Percentiles rank a stretch among this genome's conserved stretches.
phyloP scores from a whole-genome alignment of 2,797 vertebrate species.

The Forpus xanthops region DNA sequence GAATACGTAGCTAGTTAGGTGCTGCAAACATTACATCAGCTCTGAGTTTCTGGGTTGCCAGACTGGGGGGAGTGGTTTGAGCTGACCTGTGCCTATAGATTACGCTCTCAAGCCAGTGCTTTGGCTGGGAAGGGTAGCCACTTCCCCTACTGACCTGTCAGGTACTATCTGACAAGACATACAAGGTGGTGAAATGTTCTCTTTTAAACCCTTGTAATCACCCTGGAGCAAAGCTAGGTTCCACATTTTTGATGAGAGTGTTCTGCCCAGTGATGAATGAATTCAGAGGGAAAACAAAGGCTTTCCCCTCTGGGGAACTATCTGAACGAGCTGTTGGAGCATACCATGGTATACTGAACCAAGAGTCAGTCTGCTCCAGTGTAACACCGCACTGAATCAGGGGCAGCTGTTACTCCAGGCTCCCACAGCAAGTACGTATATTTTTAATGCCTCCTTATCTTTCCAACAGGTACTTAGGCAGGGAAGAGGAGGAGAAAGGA shows the following conservation, averaged over 20 bases:
- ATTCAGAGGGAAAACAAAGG: constrained; percentile 24
- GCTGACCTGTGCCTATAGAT: neutral
- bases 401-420: neutral
- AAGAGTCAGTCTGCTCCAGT: neutral
- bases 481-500: neutral
- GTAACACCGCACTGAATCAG: neutral
- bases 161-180: neutral
- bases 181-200: neutral
- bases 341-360: neutral
- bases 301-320: constrained; percentile 20
- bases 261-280: neutral
- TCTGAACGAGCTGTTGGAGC: neutral
- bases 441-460: neutral
- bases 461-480: neutral
- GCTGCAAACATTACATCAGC: neutral
- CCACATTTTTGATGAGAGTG: neutral
- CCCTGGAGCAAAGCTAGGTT: neutral
- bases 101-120: neutral
- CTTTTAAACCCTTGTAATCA: neutral
- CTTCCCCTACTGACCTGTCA: neutral
- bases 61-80: neutral
- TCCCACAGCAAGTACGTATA: neutral
- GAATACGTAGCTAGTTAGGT: neutral
- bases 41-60: neutral
- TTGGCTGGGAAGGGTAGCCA: neutral